Evolutionary conservation across 1,140 invertebrate species (phyloP).

Genomic region (Drosophila burlai): DNA sequence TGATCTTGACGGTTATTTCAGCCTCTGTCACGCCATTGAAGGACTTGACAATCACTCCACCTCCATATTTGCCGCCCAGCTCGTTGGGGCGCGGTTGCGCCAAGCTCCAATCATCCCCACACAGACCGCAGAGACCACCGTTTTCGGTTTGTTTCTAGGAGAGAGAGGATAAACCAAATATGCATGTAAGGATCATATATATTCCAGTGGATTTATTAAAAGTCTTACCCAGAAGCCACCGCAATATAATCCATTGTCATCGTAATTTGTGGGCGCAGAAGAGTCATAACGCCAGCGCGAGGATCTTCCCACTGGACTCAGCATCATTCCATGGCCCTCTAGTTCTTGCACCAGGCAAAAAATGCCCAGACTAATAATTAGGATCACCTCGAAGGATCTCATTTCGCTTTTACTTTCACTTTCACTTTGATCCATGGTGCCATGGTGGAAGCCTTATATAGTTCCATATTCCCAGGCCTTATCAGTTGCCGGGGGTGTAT

Average conservation of each 20-base stretch:
- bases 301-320: constrained; percentile 89
- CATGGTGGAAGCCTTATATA: constrained; percentile 57
- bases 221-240: constrained; percentile 86
- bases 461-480: constrained; percentile 28
- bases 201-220: neutral
- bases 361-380: constrained; percentile 13
- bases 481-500: constrained; percentile 28
- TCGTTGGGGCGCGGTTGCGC: constrained; percentile 87
- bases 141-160: constrained; percentile 85
- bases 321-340: constrained; percentile 88
- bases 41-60: constrained; percentile 86
- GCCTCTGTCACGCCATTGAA: constrained; percentile 68
- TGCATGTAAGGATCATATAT: neutral
- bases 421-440: constrained; percentile 30
- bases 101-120: constrained; percentile 86
- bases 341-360: constrained; percentile 14
- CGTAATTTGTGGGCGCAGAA: constrained; percentile 87
- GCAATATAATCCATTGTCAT: constrained; percentile 89
- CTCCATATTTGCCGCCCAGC: constrained; percentile 87
- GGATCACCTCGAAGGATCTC: constrained; percentile 19
- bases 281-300: constrained; percentile 88
- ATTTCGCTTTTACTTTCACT: constrained; percentile 49
- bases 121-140: constrained; percentile 87
- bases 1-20: constrained; percentile 85
- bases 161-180: too few species aligned